Evolutionary conservation across 1,140 invertebrate genomes (phyloP), one percentile per base, ranked within the genome.

Genomic region (Pseudomyrmex sp.): DNA sequence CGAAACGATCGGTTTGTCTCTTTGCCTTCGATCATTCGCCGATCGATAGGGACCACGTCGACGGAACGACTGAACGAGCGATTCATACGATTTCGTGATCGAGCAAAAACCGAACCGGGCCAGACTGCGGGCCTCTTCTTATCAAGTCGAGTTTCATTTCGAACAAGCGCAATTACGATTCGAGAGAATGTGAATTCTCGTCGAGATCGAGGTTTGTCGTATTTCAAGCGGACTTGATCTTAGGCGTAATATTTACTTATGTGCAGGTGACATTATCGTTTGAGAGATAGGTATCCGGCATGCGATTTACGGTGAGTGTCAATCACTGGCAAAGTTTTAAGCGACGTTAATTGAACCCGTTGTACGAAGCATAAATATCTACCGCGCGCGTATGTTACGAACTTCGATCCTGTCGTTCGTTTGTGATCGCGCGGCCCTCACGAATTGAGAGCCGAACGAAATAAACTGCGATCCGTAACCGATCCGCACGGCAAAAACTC

Each of bases 301-400:
- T 69, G 20, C 75, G 79, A 56, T 54, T 80, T 82, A 83, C 73
- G 70, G 70, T 74, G 84, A 76, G 88, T 90, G 89, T 91, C 89
- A 91, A 93, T 90, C 92, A 93, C 91, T 89, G 82, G 18, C 82
- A 54, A 74, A 74, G 92, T 93, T 93, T 93, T 93, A 65, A 83
- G 66, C 46, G 54, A 52, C 90, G 88, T 93, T 93, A 93, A 92
- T 93, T 93, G 92, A 91, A 84, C 88, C 63, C 63, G 87, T 82
- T 89, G 89, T 92, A 91, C 35, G 35, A 92, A 92, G 91, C 88
- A 90, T 88, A 83, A 90, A 87, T 83, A 85, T 72, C 74, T 35
- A 1, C 35, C 3, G 73, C 63, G 35, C 80, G 66, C 69, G 59
- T 46, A 59, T 61, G 69, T 35, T 35, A 35, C 82, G 82, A 77